These are phyloP conservation scores for Octomys mimax DNA, from an alignment of 2,797 vertebrate species.

Conservation along the genomic window DNA sequence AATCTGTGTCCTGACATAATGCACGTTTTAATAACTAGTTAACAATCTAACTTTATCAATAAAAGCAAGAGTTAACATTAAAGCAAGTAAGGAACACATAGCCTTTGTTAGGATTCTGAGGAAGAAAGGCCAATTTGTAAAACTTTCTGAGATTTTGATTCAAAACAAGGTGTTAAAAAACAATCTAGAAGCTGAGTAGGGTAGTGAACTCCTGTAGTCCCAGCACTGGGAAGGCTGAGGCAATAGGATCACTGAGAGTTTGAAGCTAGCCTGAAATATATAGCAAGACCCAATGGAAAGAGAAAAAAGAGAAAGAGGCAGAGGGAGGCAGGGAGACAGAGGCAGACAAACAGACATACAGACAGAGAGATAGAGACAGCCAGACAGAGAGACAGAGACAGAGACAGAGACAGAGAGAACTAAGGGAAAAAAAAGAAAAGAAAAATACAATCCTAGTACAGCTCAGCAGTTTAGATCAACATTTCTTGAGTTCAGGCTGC, in stretches of 20 bases:
- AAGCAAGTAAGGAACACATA: conserved; percentile 14
- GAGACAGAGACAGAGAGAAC: no score
- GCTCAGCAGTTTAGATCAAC: background rate
- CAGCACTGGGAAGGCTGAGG: background rate
- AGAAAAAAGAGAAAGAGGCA: no score
- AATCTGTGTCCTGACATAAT: background rate
- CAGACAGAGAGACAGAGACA: no score
- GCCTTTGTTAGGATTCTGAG: background rate
- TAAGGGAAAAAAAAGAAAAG: background rate
- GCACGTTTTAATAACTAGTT: background rate
- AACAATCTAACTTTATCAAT: background rate
- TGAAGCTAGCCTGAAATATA: background rate
- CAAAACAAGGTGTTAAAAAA: background rate
- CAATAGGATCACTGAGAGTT: background rate
- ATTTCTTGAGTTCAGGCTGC: background rate
- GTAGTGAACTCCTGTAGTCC: background rate
- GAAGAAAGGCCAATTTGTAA: background rate
- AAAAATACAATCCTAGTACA: background rate
- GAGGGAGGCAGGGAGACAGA: background rate
- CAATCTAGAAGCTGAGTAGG: background rate
- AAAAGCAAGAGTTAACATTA: background rate
- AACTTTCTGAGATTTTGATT: background rate
- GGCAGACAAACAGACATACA: no score
- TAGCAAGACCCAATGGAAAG: background rate
- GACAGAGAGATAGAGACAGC: no score